These are phyloP conservation scores for Parnassius smintheus DNA, from an alignment of 2,888 invertebrate species.

Conservation along the genomic window DNA sequence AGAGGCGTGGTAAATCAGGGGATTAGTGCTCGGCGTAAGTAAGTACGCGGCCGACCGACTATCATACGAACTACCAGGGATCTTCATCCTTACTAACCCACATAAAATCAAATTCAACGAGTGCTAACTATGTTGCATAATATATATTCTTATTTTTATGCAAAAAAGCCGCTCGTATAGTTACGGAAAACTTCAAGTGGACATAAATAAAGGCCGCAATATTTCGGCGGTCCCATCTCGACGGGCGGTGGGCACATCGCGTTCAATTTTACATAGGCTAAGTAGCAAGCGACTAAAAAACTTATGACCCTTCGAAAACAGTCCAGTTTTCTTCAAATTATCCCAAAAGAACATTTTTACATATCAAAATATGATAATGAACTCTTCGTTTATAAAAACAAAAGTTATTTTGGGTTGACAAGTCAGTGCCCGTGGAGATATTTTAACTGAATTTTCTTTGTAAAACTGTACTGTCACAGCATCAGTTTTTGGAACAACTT, in stretches of 20 bases:
- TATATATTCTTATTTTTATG: slow-evolving; percentile 41
- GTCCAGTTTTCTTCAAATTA: slow-evolving; percentile 32
- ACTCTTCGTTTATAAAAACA: slow-evolving; percentile 47
- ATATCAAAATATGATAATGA: slow-evolving; percentile 54
- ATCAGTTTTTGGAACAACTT: slow-evolving; percentile 66
- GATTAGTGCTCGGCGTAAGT: too few species aligned
- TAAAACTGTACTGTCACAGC: slow-evolving; percentile 62
- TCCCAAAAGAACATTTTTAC: slow-evolving; percentile 41
- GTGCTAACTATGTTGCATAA: slow-evolving; percentile 33
- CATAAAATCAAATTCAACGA: slow-evolving; percentile 1
- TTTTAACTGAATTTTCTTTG: slow-evolving; percentile 62
- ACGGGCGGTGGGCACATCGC: slow-evolving; percentile 55
- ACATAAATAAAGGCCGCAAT: slow-evolving; percentile 79
- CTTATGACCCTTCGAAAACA: slow-evolving; percentile 31
- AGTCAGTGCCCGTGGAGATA: slow-evolving; percentile 39
- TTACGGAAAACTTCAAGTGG: slow-evolving; percentile 74
- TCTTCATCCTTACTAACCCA: not conserved
- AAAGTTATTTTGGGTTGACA: slow-evolving; percentile 52
- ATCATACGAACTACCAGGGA: too few species aligned
- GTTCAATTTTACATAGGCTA: slow-evolving; percentile 53
- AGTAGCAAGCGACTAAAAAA: slow-evolving; percentile 38
- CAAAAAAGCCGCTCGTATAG: slow-evolving; percentile 62
- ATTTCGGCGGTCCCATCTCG: slow-evolving; percentile 72
- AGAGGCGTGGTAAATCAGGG: too few species aligned
- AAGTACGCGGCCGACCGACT: too few species aligned